phyloP scores from a whole-genome alignment of 1,140 invertebrate species.

The Orius laevigatus region DNA sequence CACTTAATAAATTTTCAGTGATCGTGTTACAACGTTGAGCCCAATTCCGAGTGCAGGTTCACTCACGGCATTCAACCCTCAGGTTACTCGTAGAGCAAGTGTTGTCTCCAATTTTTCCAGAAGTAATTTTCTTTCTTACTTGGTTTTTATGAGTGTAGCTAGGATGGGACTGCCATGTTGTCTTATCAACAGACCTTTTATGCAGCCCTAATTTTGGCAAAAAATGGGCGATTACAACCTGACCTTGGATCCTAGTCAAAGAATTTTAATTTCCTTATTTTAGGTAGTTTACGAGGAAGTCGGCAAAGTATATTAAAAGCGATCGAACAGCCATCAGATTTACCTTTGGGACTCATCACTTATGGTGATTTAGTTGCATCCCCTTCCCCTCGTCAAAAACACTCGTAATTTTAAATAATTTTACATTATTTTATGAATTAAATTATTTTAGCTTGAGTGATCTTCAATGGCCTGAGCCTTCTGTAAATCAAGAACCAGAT shows the following conservation, averaged over 20 bases:
- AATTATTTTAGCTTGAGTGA: background rate
- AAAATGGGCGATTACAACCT: too few relatives aligned
- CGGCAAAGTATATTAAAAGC: slow-evolving; percentile 12
- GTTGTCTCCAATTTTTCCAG: slow-evolving; percentile 16
- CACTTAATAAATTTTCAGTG: slow-evolving; percentile 5
- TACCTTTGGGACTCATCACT: slow-evolving; percentile 12
- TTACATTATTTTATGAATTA: background rate
- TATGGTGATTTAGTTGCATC: slow-evolving; percentile 7
- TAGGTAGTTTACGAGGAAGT: slow-evolving; percentile 12
- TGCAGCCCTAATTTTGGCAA: background rate
- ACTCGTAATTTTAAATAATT: slow-evolving; percentile 1
- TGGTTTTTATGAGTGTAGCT: too few relatives aligned
- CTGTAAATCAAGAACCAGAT: slow-evolving; percentile 5
- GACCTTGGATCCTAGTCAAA: too few relatives aligned
- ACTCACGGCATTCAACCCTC: slow-evolving; percentile 21
- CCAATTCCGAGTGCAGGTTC: slow-evolving; percentile 56
- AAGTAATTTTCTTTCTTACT: slow-evolving; percentile 16
- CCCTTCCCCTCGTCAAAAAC: slow-evolving; percentile 3
- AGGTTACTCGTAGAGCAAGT: slow-evolving; percentile 32
- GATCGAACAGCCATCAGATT: background rate
- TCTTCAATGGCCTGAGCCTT: slow-evolving; percentile 1
- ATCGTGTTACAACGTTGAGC: slow-evolving; percentile 28
- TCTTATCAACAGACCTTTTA: background rate
- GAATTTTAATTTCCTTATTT: background rate
- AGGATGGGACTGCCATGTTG: too few relatives aligned